Conservation (phyloP, 2,113 vertebrate species). For the Gavia stellata region DNA sequence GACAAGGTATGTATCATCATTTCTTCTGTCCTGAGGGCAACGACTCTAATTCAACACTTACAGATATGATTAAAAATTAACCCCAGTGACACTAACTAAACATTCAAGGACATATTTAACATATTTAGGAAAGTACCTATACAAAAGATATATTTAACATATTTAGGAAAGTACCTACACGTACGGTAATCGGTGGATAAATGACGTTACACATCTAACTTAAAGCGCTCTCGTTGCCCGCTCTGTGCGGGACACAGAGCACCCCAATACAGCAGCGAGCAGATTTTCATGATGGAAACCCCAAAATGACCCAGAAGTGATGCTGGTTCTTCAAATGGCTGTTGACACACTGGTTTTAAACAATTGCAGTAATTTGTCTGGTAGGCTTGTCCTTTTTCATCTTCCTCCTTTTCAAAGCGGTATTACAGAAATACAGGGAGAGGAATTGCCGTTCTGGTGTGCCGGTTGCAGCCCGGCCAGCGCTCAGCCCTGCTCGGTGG, state of each 20-base stretch:
- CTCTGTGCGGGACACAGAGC: background rate
- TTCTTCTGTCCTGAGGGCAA: background rate
- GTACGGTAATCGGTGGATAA: rapidly evolving
- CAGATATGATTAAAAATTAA: background rate
- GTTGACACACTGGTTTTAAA: background rate
- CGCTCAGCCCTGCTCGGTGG: background rate
- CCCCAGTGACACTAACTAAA: background rate
- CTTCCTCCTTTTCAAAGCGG: background rate
- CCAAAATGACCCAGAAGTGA: background rate
- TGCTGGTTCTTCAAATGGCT: background rate
- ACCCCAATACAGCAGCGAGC: background rate
- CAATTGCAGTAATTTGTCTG: background rate
- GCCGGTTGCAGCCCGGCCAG: background rate
- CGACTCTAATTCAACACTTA: background rate
- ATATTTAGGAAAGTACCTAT: background rate
- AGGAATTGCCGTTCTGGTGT: rapidly evolving
- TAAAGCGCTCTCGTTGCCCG: rapidly evolving
- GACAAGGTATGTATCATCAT: background rate
- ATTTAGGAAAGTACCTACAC: background rate
- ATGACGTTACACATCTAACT: rapidly evolving
- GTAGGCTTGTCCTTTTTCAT: background rate
- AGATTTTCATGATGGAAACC: background rate
- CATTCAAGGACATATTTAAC: background rate
- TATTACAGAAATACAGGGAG: background rate
- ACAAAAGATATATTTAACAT: background rate